phyloP scores from a whole-genome alignment of 2,113 vertebrate species.

The Pseudopodoces humilis region DNA sequence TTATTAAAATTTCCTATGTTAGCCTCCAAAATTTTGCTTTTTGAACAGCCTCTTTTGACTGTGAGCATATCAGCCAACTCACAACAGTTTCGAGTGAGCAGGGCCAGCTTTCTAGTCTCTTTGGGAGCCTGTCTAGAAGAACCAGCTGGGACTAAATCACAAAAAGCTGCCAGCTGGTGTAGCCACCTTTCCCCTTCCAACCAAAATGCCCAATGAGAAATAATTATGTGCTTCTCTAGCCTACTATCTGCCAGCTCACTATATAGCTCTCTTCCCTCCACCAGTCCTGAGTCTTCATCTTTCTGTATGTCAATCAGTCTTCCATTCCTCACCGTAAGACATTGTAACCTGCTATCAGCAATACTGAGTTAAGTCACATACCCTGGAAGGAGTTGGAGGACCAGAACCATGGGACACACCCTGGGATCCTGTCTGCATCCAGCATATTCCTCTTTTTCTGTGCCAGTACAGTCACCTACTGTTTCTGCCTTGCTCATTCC shows the following conservation, averaged over 20 bases:
- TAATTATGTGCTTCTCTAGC: constrained; percentile 4
- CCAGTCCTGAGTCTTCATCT: neutral
- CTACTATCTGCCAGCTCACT: neutral
- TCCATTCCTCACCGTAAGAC: neutral
- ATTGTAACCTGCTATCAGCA: neutral
- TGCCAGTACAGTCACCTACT: neutral
- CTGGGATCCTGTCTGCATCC: neutral
- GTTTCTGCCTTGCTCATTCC: neutral
- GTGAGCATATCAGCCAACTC: neutral
- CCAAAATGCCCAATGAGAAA: constrained; percentile 28
- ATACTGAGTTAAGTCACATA: neutral
- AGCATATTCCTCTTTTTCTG: neutral
- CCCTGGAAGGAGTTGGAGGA: neutral
- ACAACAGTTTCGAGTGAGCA: neutral
- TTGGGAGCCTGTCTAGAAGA: constrained; percentile 41
- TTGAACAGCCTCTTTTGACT: constrained; percentile 13
- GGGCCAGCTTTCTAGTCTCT: constrained; percentile 38
- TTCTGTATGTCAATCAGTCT: neutral
- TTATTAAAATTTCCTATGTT: neutral
- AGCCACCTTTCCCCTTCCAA: constrained; percentile 44
- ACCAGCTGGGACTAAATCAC: constrained; percentile 56
- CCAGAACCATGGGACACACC: neutral
- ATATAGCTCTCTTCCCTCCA: neutral
- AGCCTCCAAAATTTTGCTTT: constrained; percentile 19
- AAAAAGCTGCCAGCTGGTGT: constrained; percentile 51